A percentile compares a stretch with the other conserved stretches of the same genome.
phyloP scores from a whole-genome alignment of 2,113 vertebrate genomes.

The Marcusenius ussheri region DNA sequence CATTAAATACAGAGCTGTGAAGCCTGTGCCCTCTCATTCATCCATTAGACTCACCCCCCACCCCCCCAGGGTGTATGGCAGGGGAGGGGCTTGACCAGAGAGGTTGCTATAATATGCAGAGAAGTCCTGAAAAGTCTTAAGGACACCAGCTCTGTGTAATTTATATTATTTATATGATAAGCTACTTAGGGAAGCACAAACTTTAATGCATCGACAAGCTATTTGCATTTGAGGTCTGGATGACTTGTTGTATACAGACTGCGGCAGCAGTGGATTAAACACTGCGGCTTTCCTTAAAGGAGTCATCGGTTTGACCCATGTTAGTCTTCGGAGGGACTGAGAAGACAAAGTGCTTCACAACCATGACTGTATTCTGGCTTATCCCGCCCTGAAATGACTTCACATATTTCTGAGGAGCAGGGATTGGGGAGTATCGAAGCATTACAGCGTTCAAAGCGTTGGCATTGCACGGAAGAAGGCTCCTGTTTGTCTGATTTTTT shows the following conservation, averaged over 20 bases:
- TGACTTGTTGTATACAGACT: background rate
- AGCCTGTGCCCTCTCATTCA: background rate
- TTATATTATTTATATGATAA: background rate
- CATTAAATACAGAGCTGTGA: slow-evolving; percentile 24
- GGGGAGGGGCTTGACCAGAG: slow-evolving; percentile 47
- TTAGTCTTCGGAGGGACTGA: background rate
- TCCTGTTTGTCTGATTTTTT: background rate
- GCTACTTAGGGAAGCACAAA: background rate
- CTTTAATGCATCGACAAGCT: background rate
- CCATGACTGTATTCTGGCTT: slow-evolving; percentile 48
- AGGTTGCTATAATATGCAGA: slow-evolving; percentile 61
- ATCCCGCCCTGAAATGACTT: slow-evolving; percentile 56
- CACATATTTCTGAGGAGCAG: slow-evolving; percentile 61
- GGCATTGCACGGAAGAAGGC: background rate
- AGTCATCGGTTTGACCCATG: background rate
- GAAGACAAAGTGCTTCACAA: slow-evolving; percentile 43
- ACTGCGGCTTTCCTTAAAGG: background rate
- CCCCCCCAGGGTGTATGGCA: slow-evolving; percentile 49
- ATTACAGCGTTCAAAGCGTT: background rate
- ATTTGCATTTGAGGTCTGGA: background rate
- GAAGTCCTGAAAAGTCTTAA: slow-evolving; percentile 42
- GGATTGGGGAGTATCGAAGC: slow-evolving; percentile 6
- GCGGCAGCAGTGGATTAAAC: background rate
- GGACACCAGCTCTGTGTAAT: slow-evolving; percentile 3
- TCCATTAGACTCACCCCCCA: background rate